phyloP scores from a whole-genome alignment of 2,888 invertebrate species.

The Pachymerium ferrugineum region DNA sequence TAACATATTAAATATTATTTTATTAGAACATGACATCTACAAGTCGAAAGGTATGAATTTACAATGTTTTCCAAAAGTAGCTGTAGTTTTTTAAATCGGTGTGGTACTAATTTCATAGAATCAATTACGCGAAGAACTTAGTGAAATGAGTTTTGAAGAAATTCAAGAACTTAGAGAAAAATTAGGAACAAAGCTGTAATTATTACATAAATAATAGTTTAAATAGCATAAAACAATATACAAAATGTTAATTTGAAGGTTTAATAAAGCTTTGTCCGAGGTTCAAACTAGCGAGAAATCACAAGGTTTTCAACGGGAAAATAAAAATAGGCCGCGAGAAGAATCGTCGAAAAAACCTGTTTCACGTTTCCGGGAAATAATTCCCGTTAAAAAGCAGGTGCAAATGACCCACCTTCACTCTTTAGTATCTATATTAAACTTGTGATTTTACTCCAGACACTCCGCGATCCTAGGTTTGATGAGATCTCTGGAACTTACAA shows the following conservation, averaged over 20 bases:
- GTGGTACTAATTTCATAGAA: too few relatives aligned
- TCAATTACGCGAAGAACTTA: too few relatives aligned
- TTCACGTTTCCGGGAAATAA: background rate
- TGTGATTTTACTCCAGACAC: background rate
- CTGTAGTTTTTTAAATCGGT: too few relatives aligned
- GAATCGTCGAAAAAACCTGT: background rate
- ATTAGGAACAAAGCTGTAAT: conserved; percentile 23
- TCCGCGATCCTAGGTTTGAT: background rate
- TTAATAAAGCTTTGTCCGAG: background rate
- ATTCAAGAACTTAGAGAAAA: conserved; percentile 7
- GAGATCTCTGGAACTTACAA: conserved; percentile 23
- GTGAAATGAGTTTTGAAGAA: conserved; percentile 17
- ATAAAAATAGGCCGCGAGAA: conserved; percentile 29
- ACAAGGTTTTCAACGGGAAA: background rate
- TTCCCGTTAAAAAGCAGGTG: conserved; percentile 28
- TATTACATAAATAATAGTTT: background rate
- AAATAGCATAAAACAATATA: too few relatives aligned
- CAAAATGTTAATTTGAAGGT: background rate
- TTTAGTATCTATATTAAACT: background rate
- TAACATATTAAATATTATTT: too few relatives aligned
- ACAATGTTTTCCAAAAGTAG: too few relatives aligned
- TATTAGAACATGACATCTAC: too few relatives aligned
- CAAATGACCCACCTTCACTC: too few relatives aligned
- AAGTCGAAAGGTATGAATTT: too few relatives aligned
- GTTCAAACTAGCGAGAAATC: background rate